Percentiles rank a stretch among this genome's conserved stretches.
Conservation (phyloP, 2,888 invertebrate species). For the Sphaerophoria rueppellii region DNA sequence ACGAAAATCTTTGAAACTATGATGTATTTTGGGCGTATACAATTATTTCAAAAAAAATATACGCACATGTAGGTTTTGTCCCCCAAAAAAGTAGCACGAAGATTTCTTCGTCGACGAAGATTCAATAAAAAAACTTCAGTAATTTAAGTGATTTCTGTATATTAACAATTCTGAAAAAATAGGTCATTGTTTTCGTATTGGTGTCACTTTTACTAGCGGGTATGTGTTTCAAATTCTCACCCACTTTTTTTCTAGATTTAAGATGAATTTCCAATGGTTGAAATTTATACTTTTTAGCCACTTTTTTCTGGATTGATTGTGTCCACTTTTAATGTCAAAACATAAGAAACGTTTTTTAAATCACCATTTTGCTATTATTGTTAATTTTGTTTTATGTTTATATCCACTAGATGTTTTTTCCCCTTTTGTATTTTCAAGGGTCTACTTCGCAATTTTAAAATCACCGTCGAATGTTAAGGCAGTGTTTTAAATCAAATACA, state of each 20-base stretch:
- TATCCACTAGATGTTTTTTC: slow-evolving; percentile 13
- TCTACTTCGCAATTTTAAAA: background rate
- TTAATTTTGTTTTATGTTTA: slow-evolving; percentile 7
- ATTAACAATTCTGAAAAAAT: background rate
- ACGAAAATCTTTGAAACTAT: too few species aligned
- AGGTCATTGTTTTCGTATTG: background rate
- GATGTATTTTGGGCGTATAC: too few species aligned
- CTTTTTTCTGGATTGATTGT: background rate
- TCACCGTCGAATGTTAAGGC: slow-evolving; percentile 5
- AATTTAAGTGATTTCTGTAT: too few species aligned
- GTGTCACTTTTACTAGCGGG: background rate
- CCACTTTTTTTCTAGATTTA: background rate
- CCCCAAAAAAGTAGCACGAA: too few species aligned
- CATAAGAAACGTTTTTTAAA: slow-evolving; percentile 6
- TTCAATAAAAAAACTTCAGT: too few species aligned
- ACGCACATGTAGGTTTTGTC: too few species aligned
- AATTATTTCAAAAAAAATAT: too few species aligned
- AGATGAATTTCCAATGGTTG: background rate
- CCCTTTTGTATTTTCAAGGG: background rate
- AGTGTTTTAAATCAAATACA: slow-evolving; percentile 18
- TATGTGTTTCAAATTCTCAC: background rate
- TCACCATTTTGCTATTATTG: background rate
- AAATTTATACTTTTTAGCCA: background rate
- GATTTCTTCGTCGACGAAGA: too few species aligned
- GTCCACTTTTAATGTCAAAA: slow-evolving; percentile 28